Percentiles rank a stretch among this genome's conserved stretches.
phyloP scores from a whole-genome alignment of 2,888 invertebrate species.

The Diaperis boleti region DNA sequence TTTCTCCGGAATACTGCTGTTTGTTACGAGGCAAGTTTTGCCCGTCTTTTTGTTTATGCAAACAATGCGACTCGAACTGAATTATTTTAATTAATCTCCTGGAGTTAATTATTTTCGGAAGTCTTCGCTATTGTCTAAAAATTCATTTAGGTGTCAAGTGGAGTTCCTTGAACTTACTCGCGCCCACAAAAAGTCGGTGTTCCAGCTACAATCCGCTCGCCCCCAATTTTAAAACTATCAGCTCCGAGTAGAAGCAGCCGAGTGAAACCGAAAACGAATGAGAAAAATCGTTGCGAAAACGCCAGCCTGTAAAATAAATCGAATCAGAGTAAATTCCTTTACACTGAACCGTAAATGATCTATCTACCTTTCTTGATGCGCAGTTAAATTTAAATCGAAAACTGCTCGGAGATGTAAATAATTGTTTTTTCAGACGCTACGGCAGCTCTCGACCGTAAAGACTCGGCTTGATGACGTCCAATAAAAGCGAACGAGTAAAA shows the following conservation, averaged over 20 bases:
- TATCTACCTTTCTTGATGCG: slow-evolving; percentile 49
- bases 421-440: slow-evolving; percentile 18
- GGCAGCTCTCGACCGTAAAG: slow-evolving; percentile 33
- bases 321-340: slow-evolving; percentile 57
- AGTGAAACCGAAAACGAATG: slow-evolving; percentile 53
- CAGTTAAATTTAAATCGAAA: slow-evolving; percentile 35
- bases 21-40: slow-evolving; percentile 40
- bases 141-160: slow-evolving; percentile 11
- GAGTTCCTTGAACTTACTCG: background rate
- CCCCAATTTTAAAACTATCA: slow-evolving; percentile 41
- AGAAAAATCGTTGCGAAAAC: slow-evolving; percentile 52
- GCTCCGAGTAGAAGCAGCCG: slow-evolving; percentile 45
- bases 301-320: slow-evolving; percentile 57
- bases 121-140: slow-evolving; percentile 15
- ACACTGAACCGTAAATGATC: slow-evolving; percentile 56
- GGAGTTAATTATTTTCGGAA: slow-evolving; percentile 15
- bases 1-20: slow-evolving; percentile 34
- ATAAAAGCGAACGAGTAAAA: slow-evolving; percentile 39
- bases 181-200: background rate
- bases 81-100: slow-evolving; percentile 36
- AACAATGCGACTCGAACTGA: slow-evolving; percentile 36
- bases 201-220: no score
- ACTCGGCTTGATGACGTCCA: slow-evolving; percentile 19
- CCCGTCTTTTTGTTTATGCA: slow-evolving; percentile 41
- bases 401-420: slow-evolving; percentile 33